Percentiles rank a stretch among this genome's conserved stretches.
These are phyloP conservation scores for Nannospalax galili DNA, from an alignment of 2,113 vertebrate species.

Conservation along the genomic window DNA sequence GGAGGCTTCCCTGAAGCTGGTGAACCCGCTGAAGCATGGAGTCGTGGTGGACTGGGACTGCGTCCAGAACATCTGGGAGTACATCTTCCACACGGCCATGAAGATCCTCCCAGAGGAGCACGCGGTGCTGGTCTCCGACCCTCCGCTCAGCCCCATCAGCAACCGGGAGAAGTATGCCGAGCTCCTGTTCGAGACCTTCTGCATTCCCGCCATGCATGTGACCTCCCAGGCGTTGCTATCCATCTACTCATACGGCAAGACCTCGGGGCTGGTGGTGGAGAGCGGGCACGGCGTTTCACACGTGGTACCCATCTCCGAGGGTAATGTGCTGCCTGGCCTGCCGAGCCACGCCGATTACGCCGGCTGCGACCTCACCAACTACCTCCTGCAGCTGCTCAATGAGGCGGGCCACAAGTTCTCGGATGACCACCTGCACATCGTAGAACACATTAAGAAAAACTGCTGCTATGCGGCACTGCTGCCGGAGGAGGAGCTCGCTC, in stretches of 20 bases:
- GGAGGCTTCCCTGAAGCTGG: conserved; percentile 61
- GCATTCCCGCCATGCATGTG: conserved; percentile 79
- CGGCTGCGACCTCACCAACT: conserved; percentile 71
- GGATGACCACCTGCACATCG: conserved; percentile 66
- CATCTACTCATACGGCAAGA: conserved; percentile 81
- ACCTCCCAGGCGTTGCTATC: conserved; percentile 79
- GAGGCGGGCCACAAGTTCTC: conserved; percentile 68
- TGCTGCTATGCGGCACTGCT: conserved; percentile 73
- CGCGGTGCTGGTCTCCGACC: conserved; percentile 77
- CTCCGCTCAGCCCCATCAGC: conserved; percentile 75
- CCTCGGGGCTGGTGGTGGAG: conserved; percentile 81
- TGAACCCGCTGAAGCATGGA: conserved; percentile 74
- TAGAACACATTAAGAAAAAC: conserved; percentile 82
- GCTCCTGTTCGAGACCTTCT: conserved; percentile 81
- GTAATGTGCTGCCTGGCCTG: conserved; percentile 70
- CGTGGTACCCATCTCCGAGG: conserved; percentile 79
- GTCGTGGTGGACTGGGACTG: conserved; percentile 82
- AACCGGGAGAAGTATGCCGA: conserved; percentile 77
- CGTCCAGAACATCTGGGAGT: conserved; percentile 80
- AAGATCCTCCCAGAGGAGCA: conserved; percentile 75
- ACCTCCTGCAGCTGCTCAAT: conserved; percentile 80
- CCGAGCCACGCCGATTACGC: conserved; percentile 61
- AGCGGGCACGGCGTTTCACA: conserved; percentile 76
- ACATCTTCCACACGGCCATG: conserved; percentile 80
- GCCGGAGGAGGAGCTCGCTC: conserved; percentile 24